These are phyloP conservation scores for Boloria euphrosyne DNA, from an alignment of 2,888 invertebrate genomes.

Conservation along the genomic window DNA sequence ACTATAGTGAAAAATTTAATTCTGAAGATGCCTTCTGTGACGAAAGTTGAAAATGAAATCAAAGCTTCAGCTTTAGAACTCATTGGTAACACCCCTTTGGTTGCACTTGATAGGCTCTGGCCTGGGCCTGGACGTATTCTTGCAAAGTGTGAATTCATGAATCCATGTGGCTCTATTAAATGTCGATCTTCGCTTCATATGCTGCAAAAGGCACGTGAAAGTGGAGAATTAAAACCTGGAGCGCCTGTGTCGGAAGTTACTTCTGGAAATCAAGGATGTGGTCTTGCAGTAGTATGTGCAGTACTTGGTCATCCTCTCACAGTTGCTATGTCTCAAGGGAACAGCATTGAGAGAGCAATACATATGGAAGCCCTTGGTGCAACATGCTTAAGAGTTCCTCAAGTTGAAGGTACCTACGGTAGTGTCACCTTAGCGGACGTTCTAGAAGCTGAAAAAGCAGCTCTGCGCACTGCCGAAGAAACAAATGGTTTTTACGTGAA, in stretches of 20 bases:
- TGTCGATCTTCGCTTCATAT: slow-evolving; percentile 70
- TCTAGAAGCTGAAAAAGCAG: slow-evolving; percentile 62
- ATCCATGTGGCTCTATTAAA: slow-evolving; percentile 74
- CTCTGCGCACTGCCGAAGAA: slow-evolving; percentile 57
- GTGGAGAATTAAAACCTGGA: slow-evolving; percentile 63
- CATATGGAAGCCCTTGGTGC: slow-evolving; percentile 78
- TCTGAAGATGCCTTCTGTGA: slow-evolving; percentile 38
- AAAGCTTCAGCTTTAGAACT: slow-evolving; percentile 71
- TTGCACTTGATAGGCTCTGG: slow-evolving; percentile 69
- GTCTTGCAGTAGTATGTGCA: slow-evolving; percentile 73
- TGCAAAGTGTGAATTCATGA: slow-evolving; percentile 77
- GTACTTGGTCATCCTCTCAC: slow-evolving; percentile 70
- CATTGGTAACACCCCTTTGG: slow-evolving; percentile 72
- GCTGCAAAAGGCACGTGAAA: slow-evolving; percentile 59
- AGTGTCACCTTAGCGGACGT: slow-evolving; percentile 71
- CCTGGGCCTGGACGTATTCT: slow-evolving; percentile 70
- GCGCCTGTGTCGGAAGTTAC: slow-evolving; percentile 68
- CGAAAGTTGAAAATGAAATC: slow-evolving; percentile 60
- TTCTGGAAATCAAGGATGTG: slow-evolving; percentile 75
- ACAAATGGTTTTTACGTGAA: slow-evolving; percentile 69
- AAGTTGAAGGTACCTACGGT: slow-evolving; percentile 74
- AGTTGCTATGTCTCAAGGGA: slow-evolving; percentile 72
- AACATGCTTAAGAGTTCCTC: slow-evolving; percentile 67
- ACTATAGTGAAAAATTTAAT: slow-evolving; percentile 26
- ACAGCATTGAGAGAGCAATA: slow-evolving; percentile 70